Percentiles rank a stretch among this genome's conserved stretches.
Evolutionary conservation across 1,140 invertebrate genomes (phyloP).

Genomic region (Trichogramma pretiosum): DNA sequence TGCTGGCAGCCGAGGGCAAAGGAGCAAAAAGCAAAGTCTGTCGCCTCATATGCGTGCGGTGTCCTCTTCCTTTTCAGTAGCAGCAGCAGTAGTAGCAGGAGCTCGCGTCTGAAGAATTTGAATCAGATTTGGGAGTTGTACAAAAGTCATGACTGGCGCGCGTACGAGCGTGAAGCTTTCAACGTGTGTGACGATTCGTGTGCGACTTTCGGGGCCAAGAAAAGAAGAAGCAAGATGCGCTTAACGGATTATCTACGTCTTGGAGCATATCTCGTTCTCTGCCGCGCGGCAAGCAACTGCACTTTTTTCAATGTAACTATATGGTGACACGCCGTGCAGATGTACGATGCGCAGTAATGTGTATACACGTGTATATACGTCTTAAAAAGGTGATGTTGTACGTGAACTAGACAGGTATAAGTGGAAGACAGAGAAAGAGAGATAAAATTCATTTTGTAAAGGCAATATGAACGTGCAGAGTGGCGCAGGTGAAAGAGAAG

Average conservation of each 20-base stretch:
- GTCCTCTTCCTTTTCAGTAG: too few relatives aligned
- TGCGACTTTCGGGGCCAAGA: constrained; percentile 21
- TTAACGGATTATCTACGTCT: constrained; percentile 20
- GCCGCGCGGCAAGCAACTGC: not conserved
- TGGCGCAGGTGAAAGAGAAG: not conserved
- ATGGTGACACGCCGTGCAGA: not conserved
- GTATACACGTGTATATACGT: not conserved
- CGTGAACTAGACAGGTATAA: not conserved
- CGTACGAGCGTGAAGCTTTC: constrained; percentile 23
- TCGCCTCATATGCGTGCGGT: not conserved
- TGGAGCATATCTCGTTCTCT: too few relatives aligned
- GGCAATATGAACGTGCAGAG: constrained; percentile 4
- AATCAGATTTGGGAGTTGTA: constrained; percentile 10
- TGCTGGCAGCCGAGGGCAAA: not conserved
- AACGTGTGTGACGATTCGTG: constrained; percentile 20
- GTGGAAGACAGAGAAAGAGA: not conserved
- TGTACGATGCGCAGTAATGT: not conserved
- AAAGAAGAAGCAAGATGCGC: constrained; percentile 19
- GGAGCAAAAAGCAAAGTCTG: not conserved
- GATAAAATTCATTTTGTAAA: constrained; percentile 14
- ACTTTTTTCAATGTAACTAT: not conserved
- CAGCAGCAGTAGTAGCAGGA: not conserved
- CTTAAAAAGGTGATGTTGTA: not conserved
- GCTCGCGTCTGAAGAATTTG: constrained; percentile 17
- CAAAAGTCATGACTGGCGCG: constrained; percentile 22